Percentiles rank a stretch among this genome's conserved stretches.
Conservation (phyloP, 2,797 vertebrate species). For the Somateria mollissima region DNA sequence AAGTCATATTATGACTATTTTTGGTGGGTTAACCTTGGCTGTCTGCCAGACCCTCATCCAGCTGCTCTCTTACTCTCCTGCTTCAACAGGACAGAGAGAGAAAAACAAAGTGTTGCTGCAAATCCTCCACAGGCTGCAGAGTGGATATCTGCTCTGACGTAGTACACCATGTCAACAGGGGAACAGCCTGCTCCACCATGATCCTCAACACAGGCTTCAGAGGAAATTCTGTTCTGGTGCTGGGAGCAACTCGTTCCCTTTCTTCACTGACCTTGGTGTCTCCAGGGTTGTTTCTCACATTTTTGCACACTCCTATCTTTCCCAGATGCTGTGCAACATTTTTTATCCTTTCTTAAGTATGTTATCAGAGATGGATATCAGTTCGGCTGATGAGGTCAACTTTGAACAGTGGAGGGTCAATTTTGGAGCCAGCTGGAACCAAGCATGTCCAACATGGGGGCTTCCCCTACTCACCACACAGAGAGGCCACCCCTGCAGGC, state of each 20-base stretch:
- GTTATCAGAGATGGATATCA: too few relatives aligned
- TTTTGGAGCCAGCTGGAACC: neutral
- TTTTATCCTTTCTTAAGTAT: too few relatives aligned
- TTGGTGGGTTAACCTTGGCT: neutral
- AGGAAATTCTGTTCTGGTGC: too few relatives aligned
- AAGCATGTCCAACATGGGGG: accelerated
- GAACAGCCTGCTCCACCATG: neutral
- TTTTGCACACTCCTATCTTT: too few relatives aligned
- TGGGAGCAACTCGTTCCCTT: too few relatives aligned
- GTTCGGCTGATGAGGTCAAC: neutral
- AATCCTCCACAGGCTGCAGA: neutral
- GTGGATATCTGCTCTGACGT: neutral
- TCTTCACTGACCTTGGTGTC: too few relatives aligned
- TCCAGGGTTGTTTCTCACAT: too few relatives aligned
- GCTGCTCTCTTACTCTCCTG: neutral
- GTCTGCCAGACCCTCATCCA: neutral
- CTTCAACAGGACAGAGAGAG: neutral
- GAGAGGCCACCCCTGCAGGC: neutral
- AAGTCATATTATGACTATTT: neutral
- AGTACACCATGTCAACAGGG: neutral
- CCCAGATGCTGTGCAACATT: too few relatives aligned
- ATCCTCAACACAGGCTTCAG: neutral
- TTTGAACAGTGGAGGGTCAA: neutral
- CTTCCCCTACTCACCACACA: neutral
- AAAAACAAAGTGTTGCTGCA: neutral